Conservation (phyloP, 2,888 invertebrate genomes). For the Aphodius sticticus region DNA sequence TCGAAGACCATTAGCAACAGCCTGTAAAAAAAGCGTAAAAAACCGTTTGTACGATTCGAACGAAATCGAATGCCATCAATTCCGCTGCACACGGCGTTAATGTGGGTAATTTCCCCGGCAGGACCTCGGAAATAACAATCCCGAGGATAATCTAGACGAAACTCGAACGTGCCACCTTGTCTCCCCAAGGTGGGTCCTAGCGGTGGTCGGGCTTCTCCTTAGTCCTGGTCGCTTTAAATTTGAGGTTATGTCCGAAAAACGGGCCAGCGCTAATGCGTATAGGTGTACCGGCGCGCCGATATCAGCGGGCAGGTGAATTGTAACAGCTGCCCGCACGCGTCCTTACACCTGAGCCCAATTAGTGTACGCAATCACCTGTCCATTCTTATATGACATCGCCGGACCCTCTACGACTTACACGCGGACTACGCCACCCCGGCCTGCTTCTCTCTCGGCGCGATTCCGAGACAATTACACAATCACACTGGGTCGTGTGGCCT, state of each 20-base stretch:
- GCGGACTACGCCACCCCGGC: not conserved
- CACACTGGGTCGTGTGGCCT: not conserved
- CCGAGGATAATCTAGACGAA: not conserved
- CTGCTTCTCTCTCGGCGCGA: not conserved
- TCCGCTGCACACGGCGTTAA: not conserved
- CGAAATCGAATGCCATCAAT: not conserved
- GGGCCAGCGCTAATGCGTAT: not conserved
- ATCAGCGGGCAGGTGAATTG: slow-evolving; percentile 53
- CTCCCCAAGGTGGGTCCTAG: not conserved
- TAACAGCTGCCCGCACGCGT: slow-evolving; percentile 59
- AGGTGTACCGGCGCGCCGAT: slow-evolving; percentile 9
- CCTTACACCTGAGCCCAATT: slow-evolving; percentile 59
- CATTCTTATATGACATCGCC: slow-evolving; percentile 36
- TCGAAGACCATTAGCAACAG: not conserved
- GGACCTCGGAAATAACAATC: not conserved
- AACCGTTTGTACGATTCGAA: not conserved
- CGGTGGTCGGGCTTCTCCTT: not conserved
- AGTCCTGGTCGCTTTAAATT: not conserved
- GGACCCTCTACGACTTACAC: not conserved
- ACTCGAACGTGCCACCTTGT: not conserved
- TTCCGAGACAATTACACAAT: slow-evolving; percentile 4
- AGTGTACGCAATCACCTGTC: slow-evolving; percentile 57
- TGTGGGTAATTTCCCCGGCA: not conserved
- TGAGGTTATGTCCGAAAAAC: not conserved
- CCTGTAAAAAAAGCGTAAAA: not conserved